Evolutionary conservation across 2,113 vertebrate species (phyloP), one percentile per base, ranked within the genome.

Genomic region (Collichthys lucidus): DNA sequence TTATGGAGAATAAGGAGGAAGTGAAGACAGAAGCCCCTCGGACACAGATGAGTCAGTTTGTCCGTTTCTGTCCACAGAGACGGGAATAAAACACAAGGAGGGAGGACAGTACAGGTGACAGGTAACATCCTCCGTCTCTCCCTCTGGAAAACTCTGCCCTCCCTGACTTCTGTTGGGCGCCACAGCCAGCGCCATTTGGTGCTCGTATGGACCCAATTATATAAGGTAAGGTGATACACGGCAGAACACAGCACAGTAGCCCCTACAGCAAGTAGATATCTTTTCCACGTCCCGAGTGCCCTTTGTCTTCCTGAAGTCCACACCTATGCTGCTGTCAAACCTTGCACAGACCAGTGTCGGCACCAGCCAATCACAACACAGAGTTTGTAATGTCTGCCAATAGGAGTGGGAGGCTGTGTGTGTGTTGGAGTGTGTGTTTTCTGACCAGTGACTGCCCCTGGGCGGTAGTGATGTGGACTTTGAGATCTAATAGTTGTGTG

Each of bases 191-290:
- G 82, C 91, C 93, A 93, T 94, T 95, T 95, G 94, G 91, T 89
- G 82, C 86, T 93, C 75, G 86, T 65, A 89, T 84, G 83, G 88
- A 80, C 88, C 92, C 91, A 94, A 92, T 96, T 94, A 92, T 88
- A 88, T 90, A 90, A 93, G 89, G 95, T 94, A 95, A 96, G 92
- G 83, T 86, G 94, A 96, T 94, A 90, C 85, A 87, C 72, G 59
- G 84, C 78, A 82, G 77, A 90, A 80, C 77, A 67, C 82, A 40
- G 84, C 78, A 46, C 79, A 64, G 71, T 69, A 85, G 80, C 78
- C 82, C 87, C 87, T 77, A 50, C 46, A 91, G 92, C 86, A 84
- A 91, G 85, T 87, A 91, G 89, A 93, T 93, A 92, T 91, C 82
- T 92, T 73, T 92, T 80, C 79, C 86, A 78, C 78, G 49, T 89